Conservation (phyloP, 2,888 invertebrate species). For the Drosophila antonietae region DNA sequence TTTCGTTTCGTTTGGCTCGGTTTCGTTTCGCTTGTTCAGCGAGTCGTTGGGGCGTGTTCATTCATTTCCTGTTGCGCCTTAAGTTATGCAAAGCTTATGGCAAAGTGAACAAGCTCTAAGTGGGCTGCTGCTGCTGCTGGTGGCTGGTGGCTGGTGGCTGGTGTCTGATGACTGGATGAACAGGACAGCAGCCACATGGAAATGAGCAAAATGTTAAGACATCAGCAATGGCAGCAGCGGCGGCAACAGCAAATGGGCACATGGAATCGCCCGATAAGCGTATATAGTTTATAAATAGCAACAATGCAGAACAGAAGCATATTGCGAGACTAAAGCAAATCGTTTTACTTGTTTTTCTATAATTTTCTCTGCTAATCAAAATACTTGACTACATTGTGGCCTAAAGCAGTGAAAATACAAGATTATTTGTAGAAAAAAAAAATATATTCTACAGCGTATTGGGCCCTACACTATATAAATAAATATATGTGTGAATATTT, state of each 20-base stretch:
- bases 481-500: too few species aligned
- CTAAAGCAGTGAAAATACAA: background rate
- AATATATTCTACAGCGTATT: background rate
- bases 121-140: constrained; percentile 6
- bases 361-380: constrained; percentile 3
- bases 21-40: constrained; percentile 51
- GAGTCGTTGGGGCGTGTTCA: constrained; percentile 60
- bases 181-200: constrained; percentile 25
- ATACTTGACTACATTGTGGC: too few species aligned
- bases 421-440: background rate
- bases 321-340: constrained; percentile 11
- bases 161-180: constrained; percentile 4
- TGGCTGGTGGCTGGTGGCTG: background rate
- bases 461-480: background rate
- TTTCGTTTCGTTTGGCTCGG: constrained; percentile 33
- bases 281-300: constrained; percentile 4
- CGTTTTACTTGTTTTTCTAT: background rate
- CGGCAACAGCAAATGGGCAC: background rate
- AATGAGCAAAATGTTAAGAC: constrained; percentile 32
- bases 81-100: constrained; percentile 73
- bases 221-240: constrained; percentile 2
- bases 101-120: constrained; percentile 62
- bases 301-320: background rate
- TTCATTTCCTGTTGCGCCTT: constrained; percentile 72
- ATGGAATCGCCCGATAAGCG: constrained; percentile 26